These are phyloP conservation scores for Yoshiicerus persimilis DNA, from an alignment of 1,140 invertebrate genomes.

Conservation along the genomic window DNA sequence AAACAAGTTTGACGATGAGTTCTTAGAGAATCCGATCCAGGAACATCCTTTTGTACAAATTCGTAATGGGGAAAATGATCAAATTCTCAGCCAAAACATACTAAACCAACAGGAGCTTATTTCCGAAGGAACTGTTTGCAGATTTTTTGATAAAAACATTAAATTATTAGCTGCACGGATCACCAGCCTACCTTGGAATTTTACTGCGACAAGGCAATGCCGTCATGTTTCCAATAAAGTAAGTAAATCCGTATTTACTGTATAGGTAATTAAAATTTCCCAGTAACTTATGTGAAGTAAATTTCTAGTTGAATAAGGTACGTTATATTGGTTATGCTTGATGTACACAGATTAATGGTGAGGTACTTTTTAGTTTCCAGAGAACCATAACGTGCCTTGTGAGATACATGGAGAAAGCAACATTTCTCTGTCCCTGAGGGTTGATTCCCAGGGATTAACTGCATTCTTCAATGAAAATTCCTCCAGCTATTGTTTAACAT, in stretches of 20 bases:
- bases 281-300: background rate
- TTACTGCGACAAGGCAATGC: background rate
- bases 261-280: background rate
- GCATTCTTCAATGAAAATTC: background rate
- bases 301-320: background rate
- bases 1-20: background rate
- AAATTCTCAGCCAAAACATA: background rate
- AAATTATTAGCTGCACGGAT: background rate
- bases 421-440: background rate
- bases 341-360: too few relatives aligned
- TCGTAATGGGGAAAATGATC: background rate
- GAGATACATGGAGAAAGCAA: background rate
- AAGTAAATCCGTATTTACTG: background rate
- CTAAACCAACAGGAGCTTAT: background rate
- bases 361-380: background rate
- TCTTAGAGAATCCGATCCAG: conserved; percentile 11
- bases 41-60: background rate
- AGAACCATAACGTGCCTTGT: conserved; percentile 7
- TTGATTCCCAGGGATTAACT: background rate
- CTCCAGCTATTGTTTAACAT: background rate
- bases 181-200: background rate
- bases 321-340: too few relatives aligned
- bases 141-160: background rate
- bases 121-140: background rate
- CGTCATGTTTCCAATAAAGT: conserved; percentile 7